Evolutionary conservation across 2,113 vertebrate genomes (phyloP).

Genomic region (Cinclus mexicanus): DNA sequence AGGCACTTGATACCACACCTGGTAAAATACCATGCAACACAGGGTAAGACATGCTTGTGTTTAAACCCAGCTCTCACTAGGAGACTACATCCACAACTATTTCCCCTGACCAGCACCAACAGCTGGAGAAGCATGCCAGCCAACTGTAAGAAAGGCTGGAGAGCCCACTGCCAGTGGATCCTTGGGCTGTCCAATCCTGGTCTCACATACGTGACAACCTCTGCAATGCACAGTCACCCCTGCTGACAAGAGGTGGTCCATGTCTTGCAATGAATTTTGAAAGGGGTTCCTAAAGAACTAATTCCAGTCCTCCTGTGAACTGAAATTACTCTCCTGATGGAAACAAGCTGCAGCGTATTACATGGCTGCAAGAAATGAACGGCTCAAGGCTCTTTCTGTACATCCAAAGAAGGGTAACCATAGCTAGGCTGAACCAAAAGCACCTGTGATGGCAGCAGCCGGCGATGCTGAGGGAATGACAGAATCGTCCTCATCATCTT

Average conservation of each 20-base stretch:
- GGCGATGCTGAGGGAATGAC: conserved; percentile 85
- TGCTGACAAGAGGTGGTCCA: not conserved
- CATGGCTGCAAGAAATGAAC: not conserved
- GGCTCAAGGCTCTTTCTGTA: not conserved
- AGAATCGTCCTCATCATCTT: conserved; percentile 84
- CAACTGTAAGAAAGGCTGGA: not conserved
- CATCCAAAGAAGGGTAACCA: not conserved
- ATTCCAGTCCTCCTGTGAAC: not conserved
- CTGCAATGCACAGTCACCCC: not conserved
- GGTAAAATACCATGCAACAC: not conserved
- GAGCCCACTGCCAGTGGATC: not conserved
- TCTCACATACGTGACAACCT: not conserved
- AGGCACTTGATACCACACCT: not conserved
- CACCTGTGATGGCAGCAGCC: conserved; percentile 81
- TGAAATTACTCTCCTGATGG: not conserved
- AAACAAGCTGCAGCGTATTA: not conserved
- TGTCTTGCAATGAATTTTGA: not conserved
- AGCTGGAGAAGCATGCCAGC: not conserved
- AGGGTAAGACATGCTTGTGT: not conserved
- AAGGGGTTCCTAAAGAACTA: not conserved
- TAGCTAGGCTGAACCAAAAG: not conserved
- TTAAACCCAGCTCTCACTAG: not conserved
- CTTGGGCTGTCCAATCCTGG: not conserved
- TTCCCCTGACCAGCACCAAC: not conserved
- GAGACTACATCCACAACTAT: not conserved